These are phyloP conservation scores for Thomomys bottae DNA, from an alignment of 2,113 vertebrate genomes.

Conservation along the genomic window DNA sequence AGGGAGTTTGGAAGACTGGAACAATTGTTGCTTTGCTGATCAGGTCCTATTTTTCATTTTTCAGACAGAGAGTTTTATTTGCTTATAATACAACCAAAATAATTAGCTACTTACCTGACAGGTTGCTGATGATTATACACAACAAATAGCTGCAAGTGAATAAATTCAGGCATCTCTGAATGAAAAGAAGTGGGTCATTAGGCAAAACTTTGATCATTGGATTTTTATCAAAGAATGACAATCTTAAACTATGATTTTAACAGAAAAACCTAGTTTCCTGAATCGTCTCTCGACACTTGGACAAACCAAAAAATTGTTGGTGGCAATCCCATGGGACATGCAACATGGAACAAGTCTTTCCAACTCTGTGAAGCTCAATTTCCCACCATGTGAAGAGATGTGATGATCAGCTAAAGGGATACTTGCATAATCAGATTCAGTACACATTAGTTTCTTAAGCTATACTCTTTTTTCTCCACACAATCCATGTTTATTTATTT, in stretches of 20 bases:
- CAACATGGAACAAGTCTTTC: neutral
- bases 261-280: neutral
- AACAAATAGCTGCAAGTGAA: slow-evolving; percentile 63
- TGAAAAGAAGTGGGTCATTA: slow-evolving; percentile 47
- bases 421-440: neutral
- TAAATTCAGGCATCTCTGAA: slow-evolving; percentile 49
- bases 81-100: slow-evolving; percentile 65
- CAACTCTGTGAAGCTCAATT: neutral
- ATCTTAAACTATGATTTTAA: neutral
- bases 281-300: neutral
- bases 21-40: slow-evolving; percentile 69
- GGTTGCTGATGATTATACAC: slow-evolving; percentile 55
- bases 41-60: slow-evolving; percentile 68
- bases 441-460: neutral
- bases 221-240: slow-evolving; percentile 20
- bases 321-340: neutral
- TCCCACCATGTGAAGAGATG: neutral
- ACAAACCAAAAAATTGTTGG: neutral
- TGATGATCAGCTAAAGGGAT: neutral
- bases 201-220: slow-evolving; percentile 51
- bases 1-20: slow-evolving; percentile 47
- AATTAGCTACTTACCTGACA: slow-evolving; percentile 73
- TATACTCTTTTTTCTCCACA: neutral
- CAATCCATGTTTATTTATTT: neutral
- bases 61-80: slow-evolving; percentile 57